These are phyloP conservation scores for Zaprionus lachaisei DNA, from an alignment of 1,140 invertebrate genomes.

Conservation along the genomic window DNA sequence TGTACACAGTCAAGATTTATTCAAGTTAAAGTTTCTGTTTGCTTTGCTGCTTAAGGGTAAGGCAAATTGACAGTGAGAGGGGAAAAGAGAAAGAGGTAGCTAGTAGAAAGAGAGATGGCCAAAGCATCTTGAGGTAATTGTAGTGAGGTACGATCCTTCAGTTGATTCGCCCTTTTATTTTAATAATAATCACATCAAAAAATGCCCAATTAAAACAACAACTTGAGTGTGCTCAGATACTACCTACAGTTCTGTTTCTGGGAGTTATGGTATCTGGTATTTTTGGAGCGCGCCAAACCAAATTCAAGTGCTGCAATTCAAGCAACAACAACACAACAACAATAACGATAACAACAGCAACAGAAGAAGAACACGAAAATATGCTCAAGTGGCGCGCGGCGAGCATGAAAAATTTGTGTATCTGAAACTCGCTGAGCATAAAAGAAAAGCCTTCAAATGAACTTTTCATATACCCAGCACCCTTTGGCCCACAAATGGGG, in stretches of 20 bases:
- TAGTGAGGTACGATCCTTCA: background rate
- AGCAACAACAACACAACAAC: constrained; percentile 16
- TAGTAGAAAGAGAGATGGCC: background rate
- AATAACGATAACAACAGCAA: constrained; percentile 2
- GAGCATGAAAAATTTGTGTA: constrained; percentile 65
- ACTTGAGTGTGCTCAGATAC: background rate
- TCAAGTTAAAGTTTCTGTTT: constrained; percentile 23
- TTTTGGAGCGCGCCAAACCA: constrained; percentile 50
- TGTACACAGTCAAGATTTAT: constrained; percentile 12
- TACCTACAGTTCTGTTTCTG: constrained; percentile 16
- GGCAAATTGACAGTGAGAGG: background rate
- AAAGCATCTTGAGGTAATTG: background rate
- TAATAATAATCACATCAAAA: constrained; percentile 63
- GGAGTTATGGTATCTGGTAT: constrained; percentile 11
- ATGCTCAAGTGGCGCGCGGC: constrained; percentile 56
- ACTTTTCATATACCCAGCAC: constrained; percentile 53
- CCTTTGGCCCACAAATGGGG: background rate
- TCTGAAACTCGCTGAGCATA: constrained; percentile 60
- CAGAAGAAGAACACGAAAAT: constrained; percentile 50
- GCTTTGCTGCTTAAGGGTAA: too few relatives aligned
- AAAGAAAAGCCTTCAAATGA: constrained; percentile 80
- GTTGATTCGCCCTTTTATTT: constrained; percentile 45
- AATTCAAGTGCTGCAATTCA: constrained; percentile 47
- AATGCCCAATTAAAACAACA: constrained; percentile 73
- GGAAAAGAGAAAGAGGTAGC: too few relatives aligned